phyloP scores from a whole-genome alignment of 2,888 invertebrate species.

The Eupelmus urozonus region DNA sequence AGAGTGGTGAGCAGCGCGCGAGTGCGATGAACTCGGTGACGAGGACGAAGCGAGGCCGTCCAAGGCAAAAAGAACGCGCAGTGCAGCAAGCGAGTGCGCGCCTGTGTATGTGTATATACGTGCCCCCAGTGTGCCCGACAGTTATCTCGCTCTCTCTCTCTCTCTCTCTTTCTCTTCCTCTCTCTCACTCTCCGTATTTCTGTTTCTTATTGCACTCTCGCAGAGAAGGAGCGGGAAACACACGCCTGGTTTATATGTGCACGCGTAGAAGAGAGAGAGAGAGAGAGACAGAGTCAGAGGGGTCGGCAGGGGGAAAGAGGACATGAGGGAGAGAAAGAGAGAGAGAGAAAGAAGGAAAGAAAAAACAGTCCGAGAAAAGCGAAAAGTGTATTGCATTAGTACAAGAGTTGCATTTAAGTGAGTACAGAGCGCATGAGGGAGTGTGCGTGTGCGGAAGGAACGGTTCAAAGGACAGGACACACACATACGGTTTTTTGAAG shows the following conservation, averaged over 20 bases:
- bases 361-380: conserved; percentile 14
- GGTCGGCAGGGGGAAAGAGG: not conserved
- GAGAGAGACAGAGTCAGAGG: not conserved
- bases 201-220: not conserved
- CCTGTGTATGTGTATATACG: not conserved
- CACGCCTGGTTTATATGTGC: too few relatives aligned
- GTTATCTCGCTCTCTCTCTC: conserved; percentile 20
- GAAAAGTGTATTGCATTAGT: conserved; percentile 71
- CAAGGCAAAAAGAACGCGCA: conserved; percentile 47
- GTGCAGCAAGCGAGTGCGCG: not conserved
- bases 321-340: not conserved
- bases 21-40: conserved; percentile 56
- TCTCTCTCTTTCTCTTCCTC: not conserved
- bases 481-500: not conserved
- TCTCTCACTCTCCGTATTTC: not conserved
- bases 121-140: not conserved
- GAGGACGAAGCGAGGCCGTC: conserved; percentile 57
- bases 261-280: not conserved
- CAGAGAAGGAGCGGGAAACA: not conserved
- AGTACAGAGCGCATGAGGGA: conserved; percentile 3
- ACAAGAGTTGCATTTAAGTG: conserved; percentile 76
- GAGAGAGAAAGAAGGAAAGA: conserved; percentile 13
- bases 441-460: conserved; percentile 8
- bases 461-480: conserved; percentile 55
- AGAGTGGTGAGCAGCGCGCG: conserved; percentile 14